Conservation (phyloP, 2,113 vertebrate species). For the Epinephelus cyanopodus region DNA sequence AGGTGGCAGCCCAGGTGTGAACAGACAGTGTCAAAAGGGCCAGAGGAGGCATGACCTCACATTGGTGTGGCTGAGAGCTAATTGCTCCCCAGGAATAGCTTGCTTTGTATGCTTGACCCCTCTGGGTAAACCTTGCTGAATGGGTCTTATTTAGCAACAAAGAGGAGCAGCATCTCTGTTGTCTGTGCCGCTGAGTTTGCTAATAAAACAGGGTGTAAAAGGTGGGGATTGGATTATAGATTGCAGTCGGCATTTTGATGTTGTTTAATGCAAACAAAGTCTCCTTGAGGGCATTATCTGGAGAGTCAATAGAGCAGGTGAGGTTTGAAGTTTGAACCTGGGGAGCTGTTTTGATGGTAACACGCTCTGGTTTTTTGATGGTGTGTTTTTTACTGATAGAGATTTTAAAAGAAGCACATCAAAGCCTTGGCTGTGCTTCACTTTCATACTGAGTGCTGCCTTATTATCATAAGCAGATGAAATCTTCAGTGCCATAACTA, state of each 20-base stretch:
- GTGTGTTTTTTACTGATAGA: conserved; percentile 20
- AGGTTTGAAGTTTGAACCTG: conserved; percentile 45
- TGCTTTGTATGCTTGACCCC: conserved; percentile 66
- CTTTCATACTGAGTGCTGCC: conserved; percentile 12
- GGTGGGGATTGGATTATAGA: conserved; percentile 70
- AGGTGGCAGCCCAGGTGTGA: conserved; percentile 55
- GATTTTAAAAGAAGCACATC: conserved; percentile 36
- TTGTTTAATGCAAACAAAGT: conserved; percentile 73
- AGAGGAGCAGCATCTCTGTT: conserved; percentile 71
- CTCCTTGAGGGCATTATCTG: conserved; percentile 56
- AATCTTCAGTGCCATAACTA: conserved; percentile 21
- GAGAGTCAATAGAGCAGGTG: conserved; percentile 43
- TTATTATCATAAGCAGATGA: conserved; percentile 44
- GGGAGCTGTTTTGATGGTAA: conserved; percentile 31
- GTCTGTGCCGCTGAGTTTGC: conserved; percentile 64
- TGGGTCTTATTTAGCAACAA: conserved; percentile 73
- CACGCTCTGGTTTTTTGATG: not conserved
- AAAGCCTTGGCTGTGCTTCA: conserved; percentile 37
- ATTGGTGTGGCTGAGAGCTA: conserved; percentile 59
- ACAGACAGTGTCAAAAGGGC: conserved; percentile 52
- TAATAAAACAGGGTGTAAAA: conserved; percentile 65
- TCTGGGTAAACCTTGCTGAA: conserved; percentile 71
- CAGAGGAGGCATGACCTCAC: conserved; percentile 59
- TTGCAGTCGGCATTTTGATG: conserved; percentile 67
- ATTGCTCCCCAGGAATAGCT: conserved; percentile 72